Base-by-base conservation (phyloP, 2,888 invertebrate genomes). In the Acleris laterana region DNA sequence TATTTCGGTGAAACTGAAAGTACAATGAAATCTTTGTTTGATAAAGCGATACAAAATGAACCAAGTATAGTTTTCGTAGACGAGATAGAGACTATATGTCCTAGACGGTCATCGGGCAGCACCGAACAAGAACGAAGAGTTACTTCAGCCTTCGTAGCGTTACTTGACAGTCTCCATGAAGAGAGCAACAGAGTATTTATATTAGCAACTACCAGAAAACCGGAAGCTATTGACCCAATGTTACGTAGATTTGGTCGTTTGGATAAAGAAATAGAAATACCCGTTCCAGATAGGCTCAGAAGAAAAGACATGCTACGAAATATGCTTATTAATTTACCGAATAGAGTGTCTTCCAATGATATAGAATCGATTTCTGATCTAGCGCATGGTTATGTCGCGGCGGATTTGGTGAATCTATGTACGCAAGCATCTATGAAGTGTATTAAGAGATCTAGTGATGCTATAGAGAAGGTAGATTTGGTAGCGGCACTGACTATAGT, bases 341-440 rank as follows among this genome's bases (percentile, higher is more conserved):
- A 95, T 76, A 85, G 84, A 65, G 80, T 98, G 25, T 88, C 82
- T 3, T 79, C 88, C 0, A 83, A 92, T 7, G 94, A 96, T 22
- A 84, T 97, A 9, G 87, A 93, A 68, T 84, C 93, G 62, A 93
- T 98, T 62, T 95, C 97, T 0, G 94, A 94, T 68, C 88, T 94
- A 53, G 96, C 97, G 6, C 98, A 98, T 85, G 98, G 98, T 0
- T 98, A 96, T 92, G 98, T 98, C 1, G 98, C 97, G 6, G 97
- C 97, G 0, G 98, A 99, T 93, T 89, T 99, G 58, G 94, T 95
- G 0, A 95, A 96, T 68, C 89, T 98, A 1, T 96, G 96, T 72
- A 95, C 96, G 9, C 95, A 96, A 80, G 97, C 97, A 4, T 93
- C 94, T 13, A 88, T 96, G 77, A 93, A 93, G 74, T 95, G 95